phyloP scores from a whole-genome alignment of 2,797 vertebrate species.

The Hozukius guyotensis region DNA sequence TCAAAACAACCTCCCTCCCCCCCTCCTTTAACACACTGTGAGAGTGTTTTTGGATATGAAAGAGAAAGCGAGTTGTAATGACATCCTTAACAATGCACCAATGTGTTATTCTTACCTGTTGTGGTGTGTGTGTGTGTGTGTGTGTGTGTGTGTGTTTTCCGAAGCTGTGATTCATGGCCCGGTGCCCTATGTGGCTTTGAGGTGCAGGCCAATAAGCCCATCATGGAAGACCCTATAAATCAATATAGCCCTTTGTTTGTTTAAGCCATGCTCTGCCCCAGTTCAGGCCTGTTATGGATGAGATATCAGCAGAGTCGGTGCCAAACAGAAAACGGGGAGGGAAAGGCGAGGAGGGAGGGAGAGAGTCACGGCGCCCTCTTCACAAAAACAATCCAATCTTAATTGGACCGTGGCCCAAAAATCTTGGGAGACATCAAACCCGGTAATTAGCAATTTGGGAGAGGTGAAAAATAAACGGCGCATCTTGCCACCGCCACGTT shows the following conservation, averaged over 20 bases:
- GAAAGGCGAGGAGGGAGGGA: not conserved
- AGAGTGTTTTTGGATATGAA: slow-evolving; percentile 40
- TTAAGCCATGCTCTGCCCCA: slow-evolving; percentile 70
- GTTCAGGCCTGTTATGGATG: slow-evolving; percentile 77
- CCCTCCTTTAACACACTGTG: slow-evolving; percentile 21
- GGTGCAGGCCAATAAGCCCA: slow-evolving; percentile 76
- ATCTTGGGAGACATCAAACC: slow-evolving; percentile 56
- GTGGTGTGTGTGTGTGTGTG: not conserved
- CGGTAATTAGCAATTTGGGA: slow-evolving; percentile 62
- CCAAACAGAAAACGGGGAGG: slow-evolving; percentile 48
- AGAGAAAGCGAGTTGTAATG: slow-evolving; percentile 41
- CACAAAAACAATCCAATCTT: slow-evolving; percentile 59
- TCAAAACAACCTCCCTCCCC: slow-evolving; percentile 29
- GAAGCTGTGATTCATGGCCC: slow-evolving; percentile 65
- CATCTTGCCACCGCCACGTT: not conserved
- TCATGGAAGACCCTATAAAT: slow-evolving; percentile 80
- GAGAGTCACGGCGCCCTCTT: slow-evolving; percentile 31
- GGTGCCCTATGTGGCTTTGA: slow-evolving; percentile 70
- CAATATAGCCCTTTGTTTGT: slow-evolving; percentile 79
- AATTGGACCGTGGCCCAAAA: slow-evolving; percentile 61
- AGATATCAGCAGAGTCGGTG: slow-evolving; percentile 69
- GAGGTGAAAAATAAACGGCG: slow-evolving; percentile 49
- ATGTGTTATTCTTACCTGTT: slow-evolving; percentile 61
- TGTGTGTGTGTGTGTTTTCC: slow-evolving; percentile 18
- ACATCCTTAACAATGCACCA: slow-evolving; percentile 57